A percentile compares a stretch with the other conserved stretches of the same genome.
Conservation (phyloP, 2,888 invertebrate genomes). For the Eledona agricola region DNA sequence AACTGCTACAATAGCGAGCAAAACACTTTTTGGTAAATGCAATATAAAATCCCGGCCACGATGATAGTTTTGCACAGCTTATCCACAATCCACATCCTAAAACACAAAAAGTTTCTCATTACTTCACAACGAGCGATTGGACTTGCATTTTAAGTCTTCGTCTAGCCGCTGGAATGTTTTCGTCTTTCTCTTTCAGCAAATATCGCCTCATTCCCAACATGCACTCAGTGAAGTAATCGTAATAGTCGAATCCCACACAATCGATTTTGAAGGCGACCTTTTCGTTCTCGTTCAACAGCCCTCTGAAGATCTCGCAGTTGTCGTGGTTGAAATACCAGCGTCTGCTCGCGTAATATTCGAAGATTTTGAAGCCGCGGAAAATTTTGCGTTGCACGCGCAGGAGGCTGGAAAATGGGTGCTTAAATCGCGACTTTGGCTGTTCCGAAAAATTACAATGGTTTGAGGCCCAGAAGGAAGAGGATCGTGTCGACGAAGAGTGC, state of each 20-base stretch:
- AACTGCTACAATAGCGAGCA: too few species aligned
- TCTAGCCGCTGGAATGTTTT: background rate
- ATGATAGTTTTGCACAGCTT: too few species aligned
- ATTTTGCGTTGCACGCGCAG: slow-evolving; percentile 78
- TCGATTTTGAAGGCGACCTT: slow-evolving; percentile 3
- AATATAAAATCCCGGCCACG: too few species aligned
- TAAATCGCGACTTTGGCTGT: too few species aligned
- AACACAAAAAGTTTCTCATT: too few species aligned
- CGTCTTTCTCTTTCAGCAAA: slow-evolving; percentile 3
- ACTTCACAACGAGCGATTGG: too few species aligned
- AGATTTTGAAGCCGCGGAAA: slow-evolving; percentile 83
- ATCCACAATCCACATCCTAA: too few species aligned
- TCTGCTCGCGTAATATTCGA: slow-evolving; percentile 90
- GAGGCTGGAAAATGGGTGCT: too few species aligned
- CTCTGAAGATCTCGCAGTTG: slow-evolving; percentile 7
- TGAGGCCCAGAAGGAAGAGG: slow-evolving; percentile 82
- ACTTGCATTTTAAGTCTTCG: slow-evolving; percentile 6
- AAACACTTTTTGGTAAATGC: too few species aligned
- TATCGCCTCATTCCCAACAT: background rate
- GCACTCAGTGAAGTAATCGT: slow-evolving; percentile 1
- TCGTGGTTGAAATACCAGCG: slow-evolving; percentile 87
- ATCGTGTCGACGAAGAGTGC: slow-evolving; percentile 85
- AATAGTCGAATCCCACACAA: background rate
- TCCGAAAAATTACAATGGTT: slow-evolving; percentile 87
- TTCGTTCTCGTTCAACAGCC: slow-evolving; percentile 14